Evolutionary conservation across 2,888 invertebrate species (phyloP).

Genomic region (Rhyacophila evoluta): DNA sequence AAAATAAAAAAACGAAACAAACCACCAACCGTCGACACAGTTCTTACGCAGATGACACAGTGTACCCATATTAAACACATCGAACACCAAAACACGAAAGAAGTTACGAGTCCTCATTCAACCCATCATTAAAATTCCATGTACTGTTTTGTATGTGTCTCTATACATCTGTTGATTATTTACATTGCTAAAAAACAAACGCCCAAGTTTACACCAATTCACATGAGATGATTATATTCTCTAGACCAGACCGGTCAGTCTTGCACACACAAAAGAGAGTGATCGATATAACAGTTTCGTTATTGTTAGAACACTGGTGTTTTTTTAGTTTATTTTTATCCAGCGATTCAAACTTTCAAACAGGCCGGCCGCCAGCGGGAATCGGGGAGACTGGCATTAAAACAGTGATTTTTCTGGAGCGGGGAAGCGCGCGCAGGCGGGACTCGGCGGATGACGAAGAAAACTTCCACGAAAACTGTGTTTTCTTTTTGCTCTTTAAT

Average conservation of each 20-base stretch:
- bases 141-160: neutral
- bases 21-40: conserved; percentile 35
- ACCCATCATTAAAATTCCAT: neutral
- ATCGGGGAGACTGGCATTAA: neutral
- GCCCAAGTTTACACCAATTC: too few relatives aligned
- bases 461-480: neutral
- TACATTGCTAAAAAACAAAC: too few relatives aligned
- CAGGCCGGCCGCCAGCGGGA: neutral
- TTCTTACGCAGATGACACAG: conserved; percentile 37
- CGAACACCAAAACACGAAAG: neutral
- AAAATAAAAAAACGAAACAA: neutral
- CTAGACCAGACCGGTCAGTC: too few relatives aligned
- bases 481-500: neutral
- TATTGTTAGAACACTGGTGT: neutral
- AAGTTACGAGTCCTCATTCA: neutral
- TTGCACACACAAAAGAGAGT: neutral
- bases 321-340: neutral
- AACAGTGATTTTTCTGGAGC: neutral
- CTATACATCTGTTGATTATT: too few relatives aligned
- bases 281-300: neutral
- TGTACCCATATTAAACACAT: conserved; percentile 39
- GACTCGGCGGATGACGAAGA: conserved; percentile 4
- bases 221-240: too few relatives aligned
- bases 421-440: neutral
- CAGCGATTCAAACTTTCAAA: neutral